Conservation (phyloP, 2,888 invertebrate species). For the Torymus aiolomorphi region DNA sequence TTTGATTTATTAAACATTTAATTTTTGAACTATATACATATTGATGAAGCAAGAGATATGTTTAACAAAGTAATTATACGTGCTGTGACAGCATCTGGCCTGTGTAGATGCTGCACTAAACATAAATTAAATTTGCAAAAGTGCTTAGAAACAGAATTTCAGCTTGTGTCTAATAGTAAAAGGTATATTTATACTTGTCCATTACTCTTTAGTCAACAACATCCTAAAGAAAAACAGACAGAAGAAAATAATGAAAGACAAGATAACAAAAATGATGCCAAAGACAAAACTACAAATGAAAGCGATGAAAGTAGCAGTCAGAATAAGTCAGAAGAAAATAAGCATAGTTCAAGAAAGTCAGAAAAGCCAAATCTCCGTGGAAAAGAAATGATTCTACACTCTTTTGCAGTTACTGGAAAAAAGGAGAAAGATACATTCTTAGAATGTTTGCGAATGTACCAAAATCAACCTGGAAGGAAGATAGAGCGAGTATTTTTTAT, state of each 20-base stretch:
- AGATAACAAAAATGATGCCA: neutral
- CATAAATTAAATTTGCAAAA: neutral
- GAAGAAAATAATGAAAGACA: slow-evolving; percentile 7
- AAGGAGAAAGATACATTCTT: slow-evolving; percentile 84
- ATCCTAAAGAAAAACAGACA: slow-evolving; percentile 12
- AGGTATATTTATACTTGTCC: slow-evolving; percentile 7
- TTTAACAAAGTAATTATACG: slow-evolving; percentile 15
- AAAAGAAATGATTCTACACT: slow-evolving; percentile 27
- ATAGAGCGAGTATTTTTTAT: slow-evolving; percentile 97
- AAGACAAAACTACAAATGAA: slow-evolving; percentile 10
- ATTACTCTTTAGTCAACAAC: slow-evolving; percentile 3
- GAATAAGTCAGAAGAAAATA: neutral
- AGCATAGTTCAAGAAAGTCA: neutral
- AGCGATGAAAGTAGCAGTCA: neutral
- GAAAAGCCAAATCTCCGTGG: neutral
- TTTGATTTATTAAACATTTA: no score
- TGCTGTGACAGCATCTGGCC: slow-evolving; percentile 2
- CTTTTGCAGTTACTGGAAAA: slow-evolving; percentile 76
- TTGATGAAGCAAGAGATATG: slow-evolving; percentile 5
- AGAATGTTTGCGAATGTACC: slow-evolving; percentile 85
- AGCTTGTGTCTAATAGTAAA: neutral
- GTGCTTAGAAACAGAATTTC: slow-evolving; percentile 13
- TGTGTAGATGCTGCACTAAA: slow-evolving; percentile 16
- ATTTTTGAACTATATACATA: slow-evolving; percentile 7
- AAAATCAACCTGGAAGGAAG: slow-evolving; percentile 81